Evolutionary conservation across 2,797 vertebrate species (phyloP).

Genomic region (Notoglanidium macrostoma): DNA sequence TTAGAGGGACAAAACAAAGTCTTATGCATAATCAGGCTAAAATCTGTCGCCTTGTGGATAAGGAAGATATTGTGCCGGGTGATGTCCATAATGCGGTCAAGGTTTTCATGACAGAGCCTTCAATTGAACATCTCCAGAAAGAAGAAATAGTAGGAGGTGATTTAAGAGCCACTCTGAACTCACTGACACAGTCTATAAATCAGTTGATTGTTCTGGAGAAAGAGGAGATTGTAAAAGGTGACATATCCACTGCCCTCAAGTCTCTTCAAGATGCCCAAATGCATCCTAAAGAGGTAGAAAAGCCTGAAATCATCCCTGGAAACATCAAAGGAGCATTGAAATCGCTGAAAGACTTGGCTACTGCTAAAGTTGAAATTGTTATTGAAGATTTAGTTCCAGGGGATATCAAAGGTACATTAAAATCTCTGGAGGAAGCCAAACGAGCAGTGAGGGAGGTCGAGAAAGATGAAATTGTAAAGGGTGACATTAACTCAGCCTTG

Average conservation of each 20-base stretch:
- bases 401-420: conserved; percentile 83
- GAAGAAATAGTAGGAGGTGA: conserved; percentile 85
- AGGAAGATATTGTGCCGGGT: conserved; percentile 85
- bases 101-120: conserved; percentile 83
- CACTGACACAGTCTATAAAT: conserved; percentile 80
- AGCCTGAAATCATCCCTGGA: conserved; percentile 78
- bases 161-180: conserved; percentile 82
- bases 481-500: conserved; percentile 72
- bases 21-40: conserved; percentile 75
- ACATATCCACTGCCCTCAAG: conserved; percentile 77
- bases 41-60: conserved; percentile 80
- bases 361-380: conserved; percentile 74
- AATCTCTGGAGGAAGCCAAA: conserved; percentile 81
- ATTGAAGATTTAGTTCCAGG: conserved; percentile 81
- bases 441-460: conserved; percentile 73
- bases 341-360: conserved; percentile 83
- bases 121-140: conserved; percentile 71
- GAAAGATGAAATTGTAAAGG: conserved; percentile 77
- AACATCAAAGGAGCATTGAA: conserved; percentile 83
- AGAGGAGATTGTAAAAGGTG: conserved; percentile 84
- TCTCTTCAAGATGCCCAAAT: conserved; percentile 80
- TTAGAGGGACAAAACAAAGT: conserved; percentile 82
- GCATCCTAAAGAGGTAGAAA: conserved; percentile 76
- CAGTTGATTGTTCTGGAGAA: conserved; percentile 79
- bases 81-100: conserved; percentile 84